Evolutionary conservation across 2,113 vertebrate genomes (phyloP).

Genomic region (Thamnophis sirtalis): DNA sequence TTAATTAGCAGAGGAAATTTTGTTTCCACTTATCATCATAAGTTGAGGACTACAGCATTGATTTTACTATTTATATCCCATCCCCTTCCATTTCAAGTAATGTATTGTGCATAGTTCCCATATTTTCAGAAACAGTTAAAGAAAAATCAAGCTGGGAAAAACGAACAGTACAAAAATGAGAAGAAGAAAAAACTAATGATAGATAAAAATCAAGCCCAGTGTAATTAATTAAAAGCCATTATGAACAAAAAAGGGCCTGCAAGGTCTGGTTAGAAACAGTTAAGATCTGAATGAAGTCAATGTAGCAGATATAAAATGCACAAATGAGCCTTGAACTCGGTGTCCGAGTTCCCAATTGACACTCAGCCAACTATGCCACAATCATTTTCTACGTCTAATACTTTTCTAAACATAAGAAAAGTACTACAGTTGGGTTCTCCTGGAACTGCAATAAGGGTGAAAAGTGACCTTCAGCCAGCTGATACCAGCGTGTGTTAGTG

Average conservation of each 20-base stretch:
- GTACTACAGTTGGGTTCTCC: slow-evolving; percentile 22
- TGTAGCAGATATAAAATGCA: neutral
- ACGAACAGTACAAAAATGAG: neutral
- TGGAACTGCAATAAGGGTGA: slow-evolving; percentile 33
- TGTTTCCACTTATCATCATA: neutral
- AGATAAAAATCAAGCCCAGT: neutral
- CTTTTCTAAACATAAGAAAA: slow-evolving; percentile 17
- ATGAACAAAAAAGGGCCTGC: neutral
- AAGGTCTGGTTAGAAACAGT: neutral
- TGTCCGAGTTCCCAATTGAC: neutral
- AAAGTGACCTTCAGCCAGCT: slow-evolving; percentile 27
- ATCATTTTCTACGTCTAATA: neutral
- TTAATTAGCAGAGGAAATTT: neutral
- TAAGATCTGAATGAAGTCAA: neutral
- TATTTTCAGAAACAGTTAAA: neutral
- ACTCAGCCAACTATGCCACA: neutral
- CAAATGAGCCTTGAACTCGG: neutral
- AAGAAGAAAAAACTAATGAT: neutral
- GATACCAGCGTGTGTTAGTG: neutral
- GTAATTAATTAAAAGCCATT: neutral
- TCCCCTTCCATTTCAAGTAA: neutral
- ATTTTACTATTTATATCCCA: neutral
- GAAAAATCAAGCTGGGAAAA: neutral
- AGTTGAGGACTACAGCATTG: neutral
- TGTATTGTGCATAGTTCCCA: neutral